Evolutionary conservation across 2,113 vertebrate species (phyloP), one percentile per base, ranked within the genome.

Genomic region (Oceanites oceanicus): DNA sequence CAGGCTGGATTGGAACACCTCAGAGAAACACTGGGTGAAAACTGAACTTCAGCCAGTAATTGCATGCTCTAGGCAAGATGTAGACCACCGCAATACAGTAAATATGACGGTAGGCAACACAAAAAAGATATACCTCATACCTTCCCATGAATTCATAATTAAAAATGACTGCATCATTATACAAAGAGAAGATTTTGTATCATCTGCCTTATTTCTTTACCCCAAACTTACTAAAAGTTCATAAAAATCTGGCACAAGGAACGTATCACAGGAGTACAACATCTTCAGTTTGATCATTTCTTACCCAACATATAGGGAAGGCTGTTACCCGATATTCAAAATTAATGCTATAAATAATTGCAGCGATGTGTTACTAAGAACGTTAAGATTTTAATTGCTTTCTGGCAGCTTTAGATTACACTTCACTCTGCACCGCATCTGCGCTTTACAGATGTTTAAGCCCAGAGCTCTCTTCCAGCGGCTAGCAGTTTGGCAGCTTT

Each of bases 361-460:
- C 65, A 78, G 30, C 52, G 68, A 77, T 90, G 58, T 91, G 88
- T 96, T 93, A 89, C 83, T 90, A 92, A 93, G 92, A 97, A 97
- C 62, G 52, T 94, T 91, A 96, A 93, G 92, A 94, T 93, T 97
- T 97, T 96, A 97, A 96, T 97, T 98, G 55, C 74, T 94, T 88
- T 95, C 95, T 40, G 45, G 88, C 90, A 96, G 92, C 90, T 95
- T 93, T 92, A 87, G 91, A 86, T 96, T 96, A 61, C 92, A 62
- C 67, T 95, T 97, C 94, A 88, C 74, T 62, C 79, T 94, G 82
- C 65, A 81, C 79, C 42, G 63, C 97, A 97, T 97, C 96, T 98
- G 92, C 7, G 58, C 90, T 91, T 79, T 93, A 73, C 97, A 97
- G 97, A 97, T 97, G 97, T 97, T 97, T 78, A 94, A 97, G 90